Evolutionary conservation across 2,797 vertebrate species (phyloP).

Genomic region (Scolopax bukidnonensis): DNA sequence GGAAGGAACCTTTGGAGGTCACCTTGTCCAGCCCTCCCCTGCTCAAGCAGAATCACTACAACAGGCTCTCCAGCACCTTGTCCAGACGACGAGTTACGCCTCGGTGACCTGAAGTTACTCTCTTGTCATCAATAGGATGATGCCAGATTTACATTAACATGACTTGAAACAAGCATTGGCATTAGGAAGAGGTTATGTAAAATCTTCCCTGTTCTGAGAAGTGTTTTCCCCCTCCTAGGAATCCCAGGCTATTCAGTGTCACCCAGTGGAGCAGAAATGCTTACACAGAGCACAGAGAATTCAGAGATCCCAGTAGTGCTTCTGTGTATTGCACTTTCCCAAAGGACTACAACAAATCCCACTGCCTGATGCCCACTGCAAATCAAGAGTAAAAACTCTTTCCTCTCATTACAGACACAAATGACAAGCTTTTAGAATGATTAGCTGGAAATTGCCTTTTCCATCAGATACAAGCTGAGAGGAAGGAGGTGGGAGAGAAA

Average conservation of each 20-base stretch:
- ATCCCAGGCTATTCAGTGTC: not conserved
- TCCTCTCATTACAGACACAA: constrained; percentile 44
- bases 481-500: constrained; percentile 46
- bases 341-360: not conserved
- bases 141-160: not conserved
- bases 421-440: constrained; percentile 50
- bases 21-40: fast-evolving
- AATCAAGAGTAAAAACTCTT: constrained; percentile 34
- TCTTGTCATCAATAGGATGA: not conserved
- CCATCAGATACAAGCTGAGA: constrained; percentile 53
- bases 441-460: constrained; percentile 65
- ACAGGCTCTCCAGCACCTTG: not conserved
- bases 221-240: not conserved
- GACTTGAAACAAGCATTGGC: not conserved
- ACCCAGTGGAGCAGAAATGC: not conserved
- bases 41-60: not conserved
- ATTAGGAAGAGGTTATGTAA: not conserved
- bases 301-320: not conserved
- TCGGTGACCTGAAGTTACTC: not conserved
- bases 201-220: not conserved
- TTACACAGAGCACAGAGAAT: not conserved
- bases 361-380: constrained; percentile 9
- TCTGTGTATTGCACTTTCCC: not conserved
- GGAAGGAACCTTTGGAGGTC: not conserved
- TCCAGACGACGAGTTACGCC: not conserved